A percentile compares a stretch with the other conserved stretches of the same genome.
phyloP scores from a whole-genome alignment of 2,797 vertebrate genomes.

The Typhlichthys subterraneus region DNA sequence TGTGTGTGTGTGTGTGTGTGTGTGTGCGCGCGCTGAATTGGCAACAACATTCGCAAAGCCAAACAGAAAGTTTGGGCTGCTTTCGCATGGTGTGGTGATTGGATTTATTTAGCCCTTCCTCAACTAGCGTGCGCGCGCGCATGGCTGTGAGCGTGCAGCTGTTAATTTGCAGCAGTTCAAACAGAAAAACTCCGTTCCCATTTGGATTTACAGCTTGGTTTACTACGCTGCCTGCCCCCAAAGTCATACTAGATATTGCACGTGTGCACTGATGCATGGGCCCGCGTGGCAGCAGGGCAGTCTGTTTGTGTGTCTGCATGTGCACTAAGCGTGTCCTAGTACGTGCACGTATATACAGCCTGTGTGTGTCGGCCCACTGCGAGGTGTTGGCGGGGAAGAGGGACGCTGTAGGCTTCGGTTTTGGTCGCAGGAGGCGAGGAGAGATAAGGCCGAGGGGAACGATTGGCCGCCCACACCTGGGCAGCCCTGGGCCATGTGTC shows the following conservation, averaged over 20 bases:
- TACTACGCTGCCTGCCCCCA: not conserved
- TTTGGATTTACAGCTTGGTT: conserved; percentile 10
- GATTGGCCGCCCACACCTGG: not conserved
- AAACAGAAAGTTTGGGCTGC: no score
- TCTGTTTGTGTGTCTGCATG: conserved; percentile 1
- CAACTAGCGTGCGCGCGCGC: not conserved
- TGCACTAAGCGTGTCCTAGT: not conserved
- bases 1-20: no score
- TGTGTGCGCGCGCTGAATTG: no score
- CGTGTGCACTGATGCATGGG: not conserved
- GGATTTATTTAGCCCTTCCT: no score
- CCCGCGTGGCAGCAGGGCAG: not conserved
- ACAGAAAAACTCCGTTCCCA: not conserved
- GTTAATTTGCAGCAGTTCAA: not conserved
- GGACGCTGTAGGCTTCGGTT: no score
- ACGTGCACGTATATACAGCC: not conserved
- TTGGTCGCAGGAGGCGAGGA: not conserved
- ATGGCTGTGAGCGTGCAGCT: not conserved
- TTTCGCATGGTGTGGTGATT: no score
- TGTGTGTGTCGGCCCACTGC: not conserved
- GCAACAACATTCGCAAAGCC: no score
- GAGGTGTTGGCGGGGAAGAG: not conserved
- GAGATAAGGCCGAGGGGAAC: not conserved
- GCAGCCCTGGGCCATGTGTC: not conserved
- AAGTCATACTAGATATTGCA: not conserved